Evolutionary conservation across 2,888 invertebrate genomes (phyloP).

Genomic region (Chaetogeoica ovagalla): DNA sequence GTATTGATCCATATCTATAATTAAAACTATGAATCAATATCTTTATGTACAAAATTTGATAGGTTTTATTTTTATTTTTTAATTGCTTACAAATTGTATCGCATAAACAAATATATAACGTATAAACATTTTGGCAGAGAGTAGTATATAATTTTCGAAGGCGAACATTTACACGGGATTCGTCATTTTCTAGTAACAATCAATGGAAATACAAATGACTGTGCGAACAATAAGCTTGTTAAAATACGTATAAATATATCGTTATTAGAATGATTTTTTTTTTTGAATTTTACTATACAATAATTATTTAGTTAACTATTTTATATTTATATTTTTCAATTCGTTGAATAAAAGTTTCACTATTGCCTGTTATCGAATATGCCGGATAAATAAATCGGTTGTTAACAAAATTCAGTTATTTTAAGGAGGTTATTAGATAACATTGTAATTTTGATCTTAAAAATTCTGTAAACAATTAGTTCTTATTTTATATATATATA

Average conservation of each 20-base stretch:
- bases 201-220: background rate
- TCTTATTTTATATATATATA: no score
- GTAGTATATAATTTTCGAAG: background rate
- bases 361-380: no score
- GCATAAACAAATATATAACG: constrained; percentile 3
- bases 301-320: background rate
- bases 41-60: constrained; percentile 17
- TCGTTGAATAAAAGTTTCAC: background rate
- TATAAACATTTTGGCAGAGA: background rate
- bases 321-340: background rate
- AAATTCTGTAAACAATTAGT: no score
- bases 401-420: no score
- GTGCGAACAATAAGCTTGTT: background rate
- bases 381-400: no score
- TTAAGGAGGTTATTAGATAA: no score
- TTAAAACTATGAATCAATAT: constrained; percentile 36
- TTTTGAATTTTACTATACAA: background rate
- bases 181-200: background rate
- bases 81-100: background rate
- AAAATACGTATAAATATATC: background rate
- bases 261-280: background rate
- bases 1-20: constrained; percentile 24
- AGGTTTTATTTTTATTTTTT: background rate
- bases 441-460: no score
- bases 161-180: background rate